Evolutionary conservation across 2,888 invertebrate species (phyloP), one percentile per base, ranked within the genome.

Genomic region (Drosophila sordidula): DNA sequence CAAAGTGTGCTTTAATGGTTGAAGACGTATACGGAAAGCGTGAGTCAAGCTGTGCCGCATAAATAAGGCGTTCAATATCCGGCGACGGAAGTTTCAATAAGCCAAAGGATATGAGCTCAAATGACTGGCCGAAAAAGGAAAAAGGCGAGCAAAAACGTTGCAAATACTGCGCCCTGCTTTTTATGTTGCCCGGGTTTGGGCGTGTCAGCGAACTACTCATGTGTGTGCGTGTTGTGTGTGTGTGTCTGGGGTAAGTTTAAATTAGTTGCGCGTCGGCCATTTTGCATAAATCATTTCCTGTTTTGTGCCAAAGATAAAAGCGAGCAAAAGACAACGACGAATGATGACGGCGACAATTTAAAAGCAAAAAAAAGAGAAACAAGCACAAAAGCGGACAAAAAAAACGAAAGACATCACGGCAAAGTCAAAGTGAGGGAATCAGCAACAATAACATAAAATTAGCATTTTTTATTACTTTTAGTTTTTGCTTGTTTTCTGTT

Each of bases 391-490:
- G 67, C 47, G 73, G 63, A 80, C 68, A 70, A 70, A 50, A 46
- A 46, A 42, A 84, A 68, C 58, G 69, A 66, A 75, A 44, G 65
- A 64, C 58, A 61, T 54, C 52, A 66, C 46, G 39, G 44, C 56
- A 63, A 66, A 47, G 44, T 58, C 59, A 69, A 78, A 69, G 72
- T 67, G 56, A 64, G 69, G 57, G 65, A 70, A 84, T 75, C 80
- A 69, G 66, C 78, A 82, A 80, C 78, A 82, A 87, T 87, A 87
- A 84, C 84, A 88, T 83, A 70, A 86, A 85, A 85, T 85, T 85
- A 78, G 88, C 87, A 85, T 85, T 86, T 88, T 86, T 86, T 87
- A 87, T 86, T 87, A 79, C 82, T 83, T 85, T 82, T 85, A 87
- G 87, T 87, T 84, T 82, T 70, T 65, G 62, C 64, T 41, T 22